phyloP scores from a whole-genome alignment of 2,113 vertebrate genomes.

The Pituophis catenifer region DNA sequence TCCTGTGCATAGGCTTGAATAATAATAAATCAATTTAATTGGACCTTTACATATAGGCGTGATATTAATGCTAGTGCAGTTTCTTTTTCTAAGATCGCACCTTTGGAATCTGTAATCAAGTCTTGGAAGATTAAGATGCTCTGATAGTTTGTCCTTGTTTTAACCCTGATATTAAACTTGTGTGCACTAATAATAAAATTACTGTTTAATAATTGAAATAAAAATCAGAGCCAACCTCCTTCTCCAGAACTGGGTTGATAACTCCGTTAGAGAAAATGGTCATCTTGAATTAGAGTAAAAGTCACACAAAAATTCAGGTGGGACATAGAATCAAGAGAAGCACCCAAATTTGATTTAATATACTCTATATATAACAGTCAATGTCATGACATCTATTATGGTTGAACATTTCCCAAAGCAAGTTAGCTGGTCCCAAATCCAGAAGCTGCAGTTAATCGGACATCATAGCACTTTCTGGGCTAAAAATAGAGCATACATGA shows the following conservation, averaged over 20 bases:
- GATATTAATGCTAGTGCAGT: not conserved
- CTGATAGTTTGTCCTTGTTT: not conserved
- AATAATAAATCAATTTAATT: not conserved
- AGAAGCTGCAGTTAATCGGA: not conserved
- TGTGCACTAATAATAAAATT: not conserved
- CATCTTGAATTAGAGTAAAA: not conserved
- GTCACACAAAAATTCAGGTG: not conserved
- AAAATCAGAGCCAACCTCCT: not conserved
- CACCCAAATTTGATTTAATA: not conserved
- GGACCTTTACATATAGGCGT: not conserved
- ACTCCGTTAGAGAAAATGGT: not conserved
- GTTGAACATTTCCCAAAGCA: not conserved
- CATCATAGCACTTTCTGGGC: not conserved
- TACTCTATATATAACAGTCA: not conserved
- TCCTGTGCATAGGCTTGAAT: not conserved
- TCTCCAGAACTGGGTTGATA: not conserved
- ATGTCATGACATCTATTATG: not conserved
- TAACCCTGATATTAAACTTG: not conserved
- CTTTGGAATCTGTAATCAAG: not conserved
- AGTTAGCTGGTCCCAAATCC: not conserved
- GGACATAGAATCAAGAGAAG: not conserved
- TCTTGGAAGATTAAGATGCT: not conserved
- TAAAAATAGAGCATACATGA: not conserved
- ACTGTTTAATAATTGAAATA: not conserved
- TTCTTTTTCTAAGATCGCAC: not conserved